phyloP scores from a whole-genome alignment of 2,888 invertebrate species.

The Apoda limacodes region DNA sequence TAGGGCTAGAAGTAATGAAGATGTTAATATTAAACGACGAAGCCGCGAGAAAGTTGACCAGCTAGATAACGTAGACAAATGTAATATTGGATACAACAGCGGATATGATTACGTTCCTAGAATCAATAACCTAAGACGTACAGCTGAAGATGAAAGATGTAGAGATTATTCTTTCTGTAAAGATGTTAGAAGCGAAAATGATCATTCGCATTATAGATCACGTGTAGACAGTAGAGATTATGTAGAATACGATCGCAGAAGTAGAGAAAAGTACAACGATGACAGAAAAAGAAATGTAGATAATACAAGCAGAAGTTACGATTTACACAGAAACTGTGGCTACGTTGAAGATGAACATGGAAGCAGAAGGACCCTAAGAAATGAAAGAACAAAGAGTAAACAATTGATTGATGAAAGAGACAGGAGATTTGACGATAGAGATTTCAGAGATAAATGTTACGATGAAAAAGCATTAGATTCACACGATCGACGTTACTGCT shows the following conservation, averaged over 20 bases:
- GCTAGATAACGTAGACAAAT: too few relatives aligned
- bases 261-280: conserved; percentile 30
- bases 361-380: conserved; percentile 34
- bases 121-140: background rate
- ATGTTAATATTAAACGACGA: conserved; percentile 23
- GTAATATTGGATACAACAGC: too few relatives aligned
- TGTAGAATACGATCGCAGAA: conserved; percentile 30
- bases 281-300: conserved; percentile 39
- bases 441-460: conserved; percentile 29
- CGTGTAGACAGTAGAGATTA: conserved; percentile 25
- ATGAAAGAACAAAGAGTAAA: conserved; percentile 34
- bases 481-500: conserved; percentile 20
- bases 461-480: conserved; percentile 29
- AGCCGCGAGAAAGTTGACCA: conserved; percentile 29
- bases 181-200: background rate
- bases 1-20: conserved; percentile 40
- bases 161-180: conserved; percentile 30
- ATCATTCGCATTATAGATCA: too few relatives aligned
- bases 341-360: conserved; percentile 36
- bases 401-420: conserved; percentile 28
- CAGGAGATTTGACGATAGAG: conserved; percentile 28
- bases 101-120: too few relatives aligned
- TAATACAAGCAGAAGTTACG: conserved; percentile 49
- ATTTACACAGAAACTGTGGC: conserved; percentile 36
- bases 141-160: conserved; percentile 26